Percentiles rank a stretch among this genome's conserved stretches.
Conservation (phyloP, 1,140 invertebrate genomes). For the Drosophila dunni region DNA sequence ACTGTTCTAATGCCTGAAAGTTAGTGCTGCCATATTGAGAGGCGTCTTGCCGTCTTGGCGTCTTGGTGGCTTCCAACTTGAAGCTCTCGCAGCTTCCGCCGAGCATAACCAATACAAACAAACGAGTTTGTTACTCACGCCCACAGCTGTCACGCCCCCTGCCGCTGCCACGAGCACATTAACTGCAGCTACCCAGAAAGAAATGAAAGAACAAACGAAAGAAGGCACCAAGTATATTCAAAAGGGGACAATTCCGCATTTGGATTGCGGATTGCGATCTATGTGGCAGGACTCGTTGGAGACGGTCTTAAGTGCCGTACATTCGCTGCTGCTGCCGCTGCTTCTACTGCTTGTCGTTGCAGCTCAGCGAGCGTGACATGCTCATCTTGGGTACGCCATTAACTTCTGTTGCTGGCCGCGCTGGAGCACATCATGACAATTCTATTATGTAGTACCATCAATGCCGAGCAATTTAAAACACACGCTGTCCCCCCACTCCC, state of each 20-base stretch:
- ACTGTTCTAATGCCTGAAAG: constrained; percentile 16
- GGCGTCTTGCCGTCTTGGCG: not conserved
- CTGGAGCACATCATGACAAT: constrained; percentile 58
- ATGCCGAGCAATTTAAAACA: constrained; percentile 45
- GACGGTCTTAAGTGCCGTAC: constrained; percentile 61
- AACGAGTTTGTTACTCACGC: constrained; percentile 24
- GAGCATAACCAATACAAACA: constrained; percentile 16
- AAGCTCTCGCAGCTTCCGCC: not conserved
- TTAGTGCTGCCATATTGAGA: constrained; percentile 21
- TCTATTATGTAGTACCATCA: constrained; percentile 47
- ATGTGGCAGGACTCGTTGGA: constrained; percentile 23
- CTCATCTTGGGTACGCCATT: constrained; percentile 72
- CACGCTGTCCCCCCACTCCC: constrained; percentile 1
- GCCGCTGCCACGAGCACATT: constrained; percentile 18
- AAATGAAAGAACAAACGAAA: not conserved
- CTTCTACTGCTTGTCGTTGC: constrained; percentile 45
- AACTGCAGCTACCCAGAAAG: constrained; percentile 21
- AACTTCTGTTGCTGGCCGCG: constrained; percentile 54
- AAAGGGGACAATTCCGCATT: constrained; percentile 27
- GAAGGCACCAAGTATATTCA: constrained; percentile 22
- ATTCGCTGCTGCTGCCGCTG: constrained; percentile 55
- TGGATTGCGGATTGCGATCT: constrained; percentile 38
- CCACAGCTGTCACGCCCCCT: constrained; percentile 10
- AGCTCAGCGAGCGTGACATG: constrained; percentile 81
- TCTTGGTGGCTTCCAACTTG: not conserved